phyloP scores from a whole-genome alignment of 2,113 vertebrate species.

The Holacanthus passer region DNA sequence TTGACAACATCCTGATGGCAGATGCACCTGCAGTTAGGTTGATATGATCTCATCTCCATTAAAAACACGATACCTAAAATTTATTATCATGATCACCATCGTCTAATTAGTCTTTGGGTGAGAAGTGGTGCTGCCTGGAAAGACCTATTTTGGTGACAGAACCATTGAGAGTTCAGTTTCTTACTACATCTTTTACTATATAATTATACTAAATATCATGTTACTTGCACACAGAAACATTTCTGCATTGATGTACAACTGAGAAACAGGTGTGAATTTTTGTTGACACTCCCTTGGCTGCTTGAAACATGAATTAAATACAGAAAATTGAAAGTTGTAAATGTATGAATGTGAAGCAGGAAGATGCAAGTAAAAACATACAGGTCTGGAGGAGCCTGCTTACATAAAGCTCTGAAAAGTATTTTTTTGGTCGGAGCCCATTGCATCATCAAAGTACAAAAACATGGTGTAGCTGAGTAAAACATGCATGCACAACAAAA shows the following conservation, averaged over 20 bases:
- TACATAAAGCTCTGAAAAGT: too few species aligned
- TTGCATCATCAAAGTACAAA: neutral
- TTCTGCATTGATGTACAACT: neutral
- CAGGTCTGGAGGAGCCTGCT: neutral
- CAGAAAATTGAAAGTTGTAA: neutral
- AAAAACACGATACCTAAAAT: neutral
- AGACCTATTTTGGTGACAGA: neutral
- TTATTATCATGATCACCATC: neutral
- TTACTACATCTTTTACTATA: neutral
- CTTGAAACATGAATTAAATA: neutral
- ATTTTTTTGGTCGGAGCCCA: too few species aligned
- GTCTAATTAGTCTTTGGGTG: neutral
- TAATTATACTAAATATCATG: neutral
- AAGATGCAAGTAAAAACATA: neutral
- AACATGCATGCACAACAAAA: constrained; percentile 30
- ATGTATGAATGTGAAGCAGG: neutral
- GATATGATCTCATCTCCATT: neutral
- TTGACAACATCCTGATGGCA: too few species aligned
- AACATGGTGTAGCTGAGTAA: neutral
- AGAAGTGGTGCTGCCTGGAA: neutral
- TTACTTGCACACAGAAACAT: neutral
- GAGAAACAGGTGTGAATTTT: neutral
- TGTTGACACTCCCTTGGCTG: neutral
- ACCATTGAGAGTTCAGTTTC: neutral
- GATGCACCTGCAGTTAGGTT: neutral